phyloP scores from a whole-genome alignment of 2,113 vertebrate genomes.

The Cyprinodon tularosa region DNA sequence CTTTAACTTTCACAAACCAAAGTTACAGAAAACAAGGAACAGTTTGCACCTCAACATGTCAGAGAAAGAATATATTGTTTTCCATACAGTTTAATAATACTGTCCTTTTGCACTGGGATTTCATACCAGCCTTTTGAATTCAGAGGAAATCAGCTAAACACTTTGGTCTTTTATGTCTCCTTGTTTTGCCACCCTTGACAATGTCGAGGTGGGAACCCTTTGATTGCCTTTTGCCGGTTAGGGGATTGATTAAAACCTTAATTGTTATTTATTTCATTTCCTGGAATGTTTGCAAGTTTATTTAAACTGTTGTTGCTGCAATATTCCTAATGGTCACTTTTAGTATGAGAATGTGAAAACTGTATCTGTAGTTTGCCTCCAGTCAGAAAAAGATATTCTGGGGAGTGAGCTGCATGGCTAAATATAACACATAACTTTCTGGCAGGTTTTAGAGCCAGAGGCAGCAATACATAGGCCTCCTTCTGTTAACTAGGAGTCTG shows the following conservation, averaged over 20 bases:
- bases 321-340: not conserved
- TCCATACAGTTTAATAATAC: not conserved
- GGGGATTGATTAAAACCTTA: not conserved
- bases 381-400: conserved; percentile 44
- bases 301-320: not conserved
- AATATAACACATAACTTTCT: conserved; percentile 57
- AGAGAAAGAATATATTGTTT: too few relatives aligned
- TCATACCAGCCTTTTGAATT: not conserved
- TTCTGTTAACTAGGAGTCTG: conserved; percentile 23
- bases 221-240: not conserved
- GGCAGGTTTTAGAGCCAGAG: conserved; percentile 45
- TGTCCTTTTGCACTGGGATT: too few relatives aligned
- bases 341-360: conserved; percentile 19
- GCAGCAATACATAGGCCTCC: conserved; percentile 34
- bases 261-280: not conserved
- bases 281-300: not conserved
- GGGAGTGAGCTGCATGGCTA: conserved; percentile 32
- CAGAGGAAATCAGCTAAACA: not conserved
- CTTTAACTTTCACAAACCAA: too few relatives aligned
- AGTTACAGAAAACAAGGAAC: too few relatives aligned
- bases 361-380: conserved; percentile 32
- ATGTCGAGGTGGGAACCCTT: not conserved
- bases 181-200: not conserved
- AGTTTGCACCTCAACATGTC: not conserved
- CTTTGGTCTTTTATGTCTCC: not conserved